These are phyloP conservation scores for Blastobasis adustella DNA, from an alignment of 2,888 invertebrate species.

Conservation along the genomic window DNA sequence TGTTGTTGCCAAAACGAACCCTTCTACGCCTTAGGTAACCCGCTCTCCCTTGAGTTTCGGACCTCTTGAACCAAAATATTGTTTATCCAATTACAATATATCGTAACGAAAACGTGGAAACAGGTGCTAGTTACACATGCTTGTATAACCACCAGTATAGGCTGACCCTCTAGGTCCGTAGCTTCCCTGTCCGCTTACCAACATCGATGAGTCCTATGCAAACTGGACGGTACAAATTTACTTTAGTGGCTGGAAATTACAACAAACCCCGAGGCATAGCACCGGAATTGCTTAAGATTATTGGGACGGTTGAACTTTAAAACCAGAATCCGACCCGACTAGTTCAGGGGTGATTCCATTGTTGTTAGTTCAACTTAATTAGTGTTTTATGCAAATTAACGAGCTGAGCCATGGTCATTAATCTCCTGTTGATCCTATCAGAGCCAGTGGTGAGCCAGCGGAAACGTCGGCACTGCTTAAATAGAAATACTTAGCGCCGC, in stretches of 20 bases:
- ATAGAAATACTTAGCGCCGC: no score
- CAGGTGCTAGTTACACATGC: neutral
- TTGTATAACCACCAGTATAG: neutral
- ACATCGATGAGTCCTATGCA: neutral
- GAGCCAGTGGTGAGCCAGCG: neutral
- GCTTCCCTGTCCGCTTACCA: neutral
- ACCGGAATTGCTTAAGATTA: slow-evolving; percentile 2
- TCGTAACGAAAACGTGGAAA: neutral
- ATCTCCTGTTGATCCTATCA: neutral
- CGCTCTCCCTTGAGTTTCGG: no score
- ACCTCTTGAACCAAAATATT: neutral
- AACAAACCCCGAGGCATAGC: neutral
- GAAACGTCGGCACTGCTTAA: neutral
- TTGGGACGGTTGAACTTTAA: slow-evolving; percentile 2
- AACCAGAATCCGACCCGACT: neutral
- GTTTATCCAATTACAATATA: neutral
- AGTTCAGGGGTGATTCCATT: slow-evolving; percentile 2
- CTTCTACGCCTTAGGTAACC: no score
- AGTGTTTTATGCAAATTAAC: slow-evolving; percentile 4
- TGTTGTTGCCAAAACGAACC: no score
- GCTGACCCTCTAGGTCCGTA: neutral
- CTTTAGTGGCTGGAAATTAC: neutral
- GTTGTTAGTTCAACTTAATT: slow-evolving; percentile 2
- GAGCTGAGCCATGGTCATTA: neutral
- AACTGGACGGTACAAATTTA: neutral